phyloP scores from a whole-genome alignment of 2,888 invertebrate species.

The Scaptomyza cyrtandrae region DNA sequence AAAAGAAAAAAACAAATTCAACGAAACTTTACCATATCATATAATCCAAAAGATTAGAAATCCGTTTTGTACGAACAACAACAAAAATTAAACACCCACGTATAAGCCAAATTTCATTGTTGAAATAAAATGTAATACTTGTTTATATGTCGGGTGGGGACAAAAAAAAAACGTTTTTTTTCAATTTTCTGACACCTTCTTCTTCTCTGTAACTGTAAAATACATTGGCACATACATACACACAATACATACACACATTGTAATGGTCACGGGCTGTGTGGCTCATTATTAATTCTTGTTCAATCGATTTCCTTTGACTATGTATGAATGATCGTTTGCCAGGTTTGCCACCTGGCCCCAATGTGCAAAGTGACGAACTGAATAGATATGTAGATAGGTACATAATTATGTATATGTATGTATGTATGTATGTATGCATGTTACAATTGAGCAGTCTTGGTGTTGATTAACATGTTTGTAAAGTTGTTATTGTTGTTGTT shows the following conservation, averaged over 20 bases:
- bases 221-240: constrained; percentile 16
- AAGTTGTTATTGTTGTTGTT: constrained; percentile 28
- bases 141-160: constrained; percentile 32
- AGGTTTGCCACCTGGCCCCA: constrained; percentile 9
- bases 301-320: constrained; percentile 72
- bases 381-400: constrained; percentile 6
- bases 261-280: constrained; percentile 21
- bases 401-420: constrained; percentile 14
- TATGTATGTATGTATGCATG: constrained; percentile 6
- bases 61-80: background rate
- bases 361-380: constrained; percentile 13
- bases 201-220: constrained; percentile 30
- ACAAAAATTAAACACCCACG: background rate
- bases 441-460: constrained; percentile 13
- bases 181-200: background rate
- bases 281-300: constrained; percentile 71
- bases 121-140: constrained; percentile 2
- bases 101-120: background rate
- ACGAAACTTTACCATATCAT: background rate
- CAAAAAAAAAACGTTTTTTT: background rate
- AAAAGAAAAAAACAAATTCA: background rate
- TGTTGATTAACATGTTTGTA: constrained; percentile 60
- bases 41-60: background rate
- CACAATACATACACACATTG: constrained; percentile 28
- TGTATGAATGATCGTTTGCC: constrained; percentile 56